Base-by-base conservation (phyloP, 2,888 invertebrate genomes). In the Eristalinus aeneus region DNA sequence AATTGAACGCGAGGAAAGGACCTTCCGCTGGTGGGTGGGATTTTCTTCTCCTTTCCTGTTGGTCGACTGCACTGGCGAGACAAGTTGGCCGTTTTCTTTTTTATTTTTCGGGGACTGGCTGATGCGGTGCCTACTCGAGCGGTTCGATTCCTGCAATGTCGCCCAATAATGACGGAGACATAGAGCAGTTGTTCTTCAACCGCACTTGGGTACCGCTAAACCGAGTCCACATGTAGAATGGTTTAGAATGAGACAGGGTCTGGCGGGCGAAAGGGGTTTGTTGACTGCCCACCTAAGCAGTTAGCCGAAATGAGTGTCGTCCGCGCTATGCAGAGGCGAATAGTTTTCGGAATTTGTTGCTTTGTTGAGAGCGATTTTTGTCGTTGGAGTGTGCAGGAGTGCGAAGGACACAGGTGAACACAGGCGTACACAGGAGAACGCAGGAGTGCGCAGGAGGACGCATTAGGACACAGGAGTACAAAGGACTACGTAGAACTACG, bases 141-240 rank as follows among this genome's bases (percentile, higher is more conserved):
- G 71, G 75, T 85, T 80, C 74, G 76, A 85, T 85, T 85, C 54
- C 67, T 72, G 80, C 72, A 73, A 68, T 76, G 75, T 85, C 76
- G 46, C 68, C 85, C 58, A 76, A 76, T 76, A 22, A 32, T 78
- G 39, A 65, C 74, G 74, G 56, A 64, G 75, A 75, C 58, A 23
- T n/a, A 5, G 1, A 53, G 56, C 8, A 12, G 6, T 56, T 1
- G 56, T 11, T 22, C 56, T 22, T 12, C 23, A 23, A 23, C 56
- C 23, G 11, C 56, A 23, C 27, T 27, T 22, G 3, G 54, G 69
- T 36, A 69, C 64, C 68, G 46, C 67, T 53, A 34, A 23, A 56
- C 61, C 53, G 39, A 71, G 65, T 64, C 65, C 71, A 76, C 58
- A 69, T 72, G 73, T 82, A 46, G 61, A 46, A 20, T 36, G 27